phyloP scores from a whole-genome alignment of 2,797 vertebrate species.

The Tapera naevia region DNA sequence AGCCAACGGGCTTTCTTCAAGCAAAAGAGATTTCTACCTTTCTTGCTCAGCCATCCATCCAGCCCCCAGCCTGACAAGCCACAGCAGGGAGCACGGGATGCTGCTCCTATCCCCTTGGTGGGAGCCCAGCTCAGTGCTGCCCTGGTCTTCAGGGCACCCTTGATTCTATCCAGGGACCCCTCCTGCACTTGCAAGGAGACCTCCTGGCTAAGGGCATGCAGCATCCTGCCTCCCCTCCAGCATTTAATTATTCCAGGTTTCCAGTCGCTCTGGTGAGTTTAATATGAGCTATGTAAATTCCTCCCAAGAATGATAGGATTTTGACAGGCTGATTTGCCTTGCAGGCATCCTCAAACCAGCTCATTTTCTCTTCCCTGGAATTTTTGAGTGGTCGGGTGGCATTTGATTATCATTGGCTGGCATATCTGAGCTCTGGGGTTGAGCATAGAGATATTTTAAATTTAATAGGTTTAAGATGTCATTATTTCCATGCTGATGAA shows the following conservation, averaged over 20 bases:
- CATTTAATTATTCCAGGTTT: constrained; percentile 69
- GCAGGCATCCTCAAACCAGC: constrained; percentile 68
- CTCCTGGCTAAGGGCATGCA: not conserved
- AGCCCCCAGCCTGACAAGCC: not conserved
- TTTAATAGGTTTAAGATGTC: constrained; percentile 73
- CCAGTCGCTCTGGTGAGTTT: constrained; percentile 59
- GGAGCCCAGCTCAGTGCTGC: not conserved
- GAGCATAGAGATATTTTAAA: constrained; percentile 71
- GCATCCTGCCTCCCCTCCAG: not conserved
- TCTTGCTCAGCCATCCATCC: accelerated
- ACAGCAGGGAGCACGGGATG: not conserved
- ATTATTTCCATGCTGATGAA: constrained; percentile 72
- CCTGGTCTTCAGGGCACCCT: accelerated
- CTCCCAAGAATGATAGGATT: constrained; percentile 61
- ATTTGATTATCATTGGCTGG: constrained; percentile 73
- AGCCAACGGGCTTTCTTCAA: not conserved
- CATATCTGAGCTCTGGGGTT: constrained; percentile 61
- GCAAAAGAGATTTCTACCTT: not conserved
- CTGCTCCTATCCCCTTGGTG: accelerated
- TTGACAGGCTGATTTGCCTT: constrained; percentile 72
- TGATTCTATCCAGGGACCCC: accelerated
- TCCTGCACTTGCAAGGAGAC: not conserved
- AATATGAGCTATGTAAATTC: constrained; percentile 70
- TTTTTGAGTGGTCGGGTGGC: constrained; percentile 66
- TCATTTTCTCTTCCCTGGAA: constrained; percentile 72